Base-by-base conservation (phyloP, 23 tunicate species). In the Styela plicata region DNA sequence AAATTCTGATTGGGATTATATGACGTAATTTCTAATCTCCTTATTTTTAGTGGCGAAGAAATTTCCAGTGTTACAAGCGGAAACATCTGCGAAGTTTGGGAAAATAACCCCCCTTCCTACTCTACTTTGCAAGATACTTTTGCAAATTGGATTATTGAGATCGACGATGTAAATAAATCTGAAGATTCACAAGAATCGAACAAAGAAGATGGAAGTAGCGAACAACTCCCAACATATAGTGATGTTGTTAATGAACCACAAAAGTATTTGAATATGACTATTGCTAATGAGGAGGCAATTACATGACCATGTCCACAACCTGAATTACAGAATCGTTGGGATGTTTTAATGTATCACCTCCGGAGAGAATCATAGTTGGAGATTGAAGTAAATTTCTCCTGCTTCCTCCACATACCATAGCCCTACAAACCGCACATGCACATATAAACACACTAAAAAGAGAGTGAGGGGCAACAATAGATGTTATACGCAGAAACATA, bases 51-150 rank as follows among this genome's bases (percentile, higher is more conserved):
- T 44, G 57, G 57, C 13, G 57, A 7, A 44, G 57, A 44, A 44
- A 44, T 44, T 5, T 44, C 13, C 57, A 44, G 57, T 13, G 57
- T 44, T 25, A 66, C 71, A 17, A 71, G 36, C 3, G 35, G 36
- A 27, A 71, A 34, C 17, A 18, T 21, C 17, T 3, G 37, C 17
- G 24, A 21, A 26, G 35, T 30, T 21, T 71, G 77, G 77, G 77
- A 71, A 21, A 71, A 34, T 36, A 32, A 71, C 36, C 77, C 77
- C 3, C 77, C 77, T 19, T 71, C 77, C 17, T 71, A 71, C 17
- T 30, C 77, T 16, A 18, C 77, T 18, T 29, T 34, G 2, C 36
- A 34, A 26, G 32, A 16, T 16, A 36, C 5, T 30, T 26, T 28
- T 32, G 7, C 57, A 44, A 30, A 5, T 3, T 71, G 32, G 36